phyloP scores from a whole-genome alignment of 2,797 vertebrate genomes.

The Peromyscus melanophrys region DNA sequence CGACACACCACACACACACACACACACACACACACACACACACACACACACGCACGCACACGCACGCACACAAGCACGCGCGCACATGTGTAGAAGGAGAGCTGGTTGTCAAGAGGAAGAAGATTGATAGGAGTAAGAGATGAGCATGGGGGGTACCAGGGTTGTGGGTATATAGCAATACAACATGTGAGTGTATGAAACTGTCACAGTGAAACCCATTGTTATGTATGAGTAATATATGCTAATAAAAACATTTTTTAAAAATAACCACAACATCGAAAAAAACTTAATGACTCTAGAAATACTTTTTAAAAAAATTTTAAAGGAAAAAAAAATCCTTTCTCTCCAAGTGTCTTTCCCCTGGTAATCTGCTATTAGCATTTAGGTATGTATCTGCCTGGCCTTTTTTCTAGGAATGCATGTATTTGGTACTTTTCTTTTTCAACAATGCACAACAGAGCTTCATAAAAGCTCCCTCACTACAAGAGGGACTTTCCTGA shows the following conservation, averaged over 20 bases:
- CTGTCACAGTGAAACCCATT: background rate
- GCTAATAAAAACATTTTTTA: background rate
- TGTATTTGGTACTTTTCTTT: constrained; percentile 25
- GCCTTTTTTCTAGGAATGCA: constrained; percentile 20
- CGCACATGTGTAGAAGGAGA: background rate
- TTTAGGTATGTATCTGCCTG: background rate
- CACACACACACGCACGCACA: background rate
- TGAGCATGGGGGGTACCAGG: background rate
- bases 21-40: background rate
- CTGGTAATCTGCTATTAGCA: background rate
- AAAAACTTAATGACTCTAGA: constrained; percentile 30
- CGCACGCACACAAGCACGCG: background rate
- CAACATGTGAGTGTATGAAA: background rate
- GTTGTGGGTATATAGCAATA: background rate
- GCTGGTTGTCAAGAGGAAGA: background rate
- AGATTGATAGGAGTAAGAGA: background rate
- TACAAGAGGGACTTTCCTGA: constrained; percentile 36
- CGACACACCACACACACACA: background rate
- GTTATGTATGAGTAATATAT: background rate
- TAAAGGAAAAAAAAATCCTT: constrained; percentile 49
- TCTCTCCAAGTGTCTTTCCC: constrained; percentile 52
- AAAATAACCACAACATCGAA: background rate
- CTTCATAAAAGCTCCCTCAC: constrained; percentile 59
- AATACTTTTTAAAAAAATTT: background rate
- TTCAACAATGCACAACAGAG: background rate